These are phyloP conservation scores for Zelleria hepariella DNA, from an alignment of 2,888 invertebrate genomes.

Conservation along the genomic window DNA sequence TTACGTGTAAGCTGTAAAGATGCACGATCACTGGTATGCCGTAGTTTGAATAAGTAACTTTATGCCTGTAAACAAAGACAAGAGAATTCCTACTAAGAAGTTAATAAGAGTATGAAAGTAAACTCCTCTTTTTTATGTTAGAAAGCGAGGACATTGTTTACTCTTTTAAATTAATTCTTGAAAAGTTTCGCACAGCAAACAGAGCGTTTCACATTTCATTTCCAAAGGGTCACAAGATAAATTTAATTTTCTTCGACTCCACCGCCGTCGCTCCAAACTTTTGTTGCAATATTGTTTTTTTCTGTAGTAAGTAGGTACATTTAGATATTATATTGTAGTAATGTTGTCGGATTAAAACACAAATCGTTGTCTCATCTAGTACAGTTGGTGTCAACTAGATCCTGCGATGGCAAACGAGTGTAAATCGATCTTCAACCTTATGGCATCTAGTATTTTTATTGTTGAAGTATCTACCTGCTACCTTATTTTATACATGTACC, in stretches of 20 bases:
- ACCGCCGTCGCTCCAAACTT: background rate
- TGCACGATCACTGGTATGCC: slow-evolving; percentile 8
- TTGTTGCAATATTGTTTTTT: background rate
- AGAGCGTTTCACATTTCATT: background rate
- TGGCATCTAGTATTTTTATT: no score
- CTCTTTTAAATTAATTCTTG: background rate
- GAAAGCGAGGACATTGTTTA: background rate
- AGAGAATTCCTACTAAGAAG: background rate
- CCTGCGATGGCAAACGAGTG: no score
- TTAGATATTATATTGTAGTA: background rate
- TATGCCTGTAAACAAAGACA: background rate
- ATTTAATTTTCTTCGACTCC: background rate
- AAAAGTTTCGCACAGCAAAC: background rate
- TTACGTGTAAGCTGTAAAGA: slow-evolving; percentile 5
- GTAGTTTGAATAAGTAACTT: background rate
- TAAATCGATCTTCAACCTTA: no score
- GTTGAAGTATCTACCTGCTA: no score
- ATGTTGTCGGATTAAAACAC: no score
- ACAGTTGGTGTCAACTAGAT: no score
- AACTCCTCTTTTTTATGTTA: background rate
- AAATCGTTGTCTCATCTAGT: no score
- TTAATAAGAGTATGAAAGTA: background rate
- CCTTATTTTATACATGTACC: background rate
- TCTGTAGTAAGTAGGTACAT: background rate
- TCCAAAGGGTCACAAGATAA: background rate